A percentile compares a stretch with the other conserved stretches of the same genome.
phyloP scores from a whole-genome alignment of 1,140 invertebrate genomes.

The Bombus balteatus region DNA sequence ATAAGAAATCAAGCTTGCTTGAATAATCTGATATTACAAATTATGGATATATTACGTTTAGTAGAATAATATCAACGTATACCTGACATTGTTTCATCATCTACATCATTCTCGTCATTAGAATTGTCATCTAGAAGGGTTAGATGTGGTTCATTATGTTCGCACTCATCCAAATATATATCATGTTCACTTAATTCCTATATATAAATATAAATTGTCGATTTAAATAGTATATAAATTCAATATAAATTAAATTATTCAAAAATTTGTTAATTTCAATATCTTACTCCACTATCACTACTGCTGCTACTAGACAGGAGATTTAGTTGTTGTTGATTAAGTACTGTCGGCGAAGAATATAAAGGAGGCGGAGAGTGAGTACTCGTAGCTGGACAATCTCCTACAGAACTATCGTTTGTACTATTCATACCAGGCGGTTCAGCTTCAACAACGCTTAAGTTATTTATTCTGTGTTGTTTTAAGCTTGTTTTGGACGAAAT shows the following conservation, averaged over 20 bases:
- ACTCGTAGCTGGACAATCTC: slow-evolving; percentile 62
- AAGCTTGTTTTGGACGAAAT: slow-evolving; percentile 62
- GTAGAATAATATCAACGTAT: neutral
- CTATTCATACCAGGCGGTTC: slow-evolving; percentile 48
- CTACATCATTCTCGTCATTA: slow-evolving; percentile 91
- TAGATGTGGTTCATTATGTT: slow-evolving; percentile 78
- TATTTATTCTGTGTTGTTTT: slow-evolving; percentile 66
- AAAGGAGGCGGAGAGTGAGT: slow-evolving; percentile 65
- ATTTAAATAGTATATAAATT: neutral
- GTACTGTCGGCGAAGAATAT: slow-evolving; percentile 72
- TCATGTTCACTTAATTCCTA: slow-evolving; percentile 89
- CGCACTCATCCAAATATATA: slow-evolving; percentile 84
- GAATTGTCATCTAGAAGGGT: slow-evolving; percentile 84
- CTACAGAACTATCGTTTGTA: slow-evolving; percentile 59
- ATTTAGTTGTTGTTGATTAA: slow-evolving; percentile 74
- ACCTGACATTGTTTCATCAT: slow-evolving; percentile 93
- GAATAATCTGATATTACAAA: neutral
- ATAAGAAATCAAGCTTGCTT: neutral
- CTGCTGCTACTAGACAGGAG: slow-evolving; percentile 81
- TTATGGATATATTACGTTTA: neutral
- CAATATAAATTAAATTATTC: slow-evolving; percentile 6
- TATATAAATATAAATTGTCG: slow-evolving; percentile 52
- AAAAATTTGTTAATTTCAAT: slow-evolving; percentile 9
- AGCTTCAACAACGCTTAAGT: slow-evolving; percentile 56
- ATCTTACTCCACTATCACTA: slow-evolving; percentile 80